phyloP scores from a whole-genome alignment of 2,113 vertebrate species.

The Ameiurus melas region DNA sequence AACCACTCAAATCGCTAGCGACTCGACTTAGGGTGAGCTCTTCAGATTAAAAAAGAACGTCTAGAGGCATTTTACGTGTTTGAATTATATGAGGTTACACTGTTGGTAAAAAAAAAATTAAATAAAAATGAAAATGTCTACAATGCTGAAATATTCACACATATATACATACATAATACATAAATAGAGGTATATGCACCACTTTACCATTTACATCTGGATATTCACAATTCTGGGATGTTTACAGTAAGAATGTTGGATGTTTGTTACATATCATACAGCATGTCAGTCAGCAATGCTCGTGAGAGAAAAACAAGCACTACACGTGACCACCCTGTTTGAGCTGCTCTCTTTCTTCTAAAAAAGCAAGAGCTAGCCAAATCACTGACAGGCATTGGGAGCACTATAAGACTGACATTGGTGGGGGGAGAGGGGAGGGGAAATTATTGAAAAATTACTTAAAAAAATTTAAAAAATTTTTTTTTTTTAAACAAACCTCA shows the following conservation, averaged over 20 bases:
- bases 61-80: constrained; percentile 20
- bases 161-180: background rate
- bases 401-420: constrained; percentile 26
- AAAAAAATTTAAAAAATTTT: constrained; percentile 25
- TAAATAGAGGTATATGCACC: constrained; percentile 24
- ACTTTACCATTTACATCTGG: background rate
- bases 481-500: too few species aligned
- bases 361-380: constrained; percentile 27
- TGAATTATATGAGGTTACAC: constrained; percentile 9
- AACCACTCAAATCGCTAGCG: constrained; percentile 22
- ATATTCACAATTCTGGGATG: constrained; percentile 30
- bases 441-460: constrained; percentile 28
- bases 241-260: constrained; percentile 33
- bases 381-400: constrained; percentile 7
- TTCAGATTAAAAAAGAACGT: constrained; percentile 11
- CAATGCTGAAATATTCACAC: background rate
- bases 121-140: background rate
- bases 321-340: constrained; percentile 16
- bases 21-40: constrained; percentile 9
- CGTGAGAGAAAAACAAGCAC: constrained; percentile 37
- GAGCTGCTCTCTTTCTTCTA: constrained; percentile 41
- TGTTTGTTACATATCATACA: constrained; percentile 18
- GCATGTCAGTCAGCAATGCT: constrained; percentile 40
- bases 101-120: background rate
- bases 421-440: constrained; percentile 18